A percentile compares a stretch with the other conserved stretches of the same genome.
phyloP scores from a whole-genome alignment of 1,140 invertebrate genomes.

The Glomeris maerens region DNA sequence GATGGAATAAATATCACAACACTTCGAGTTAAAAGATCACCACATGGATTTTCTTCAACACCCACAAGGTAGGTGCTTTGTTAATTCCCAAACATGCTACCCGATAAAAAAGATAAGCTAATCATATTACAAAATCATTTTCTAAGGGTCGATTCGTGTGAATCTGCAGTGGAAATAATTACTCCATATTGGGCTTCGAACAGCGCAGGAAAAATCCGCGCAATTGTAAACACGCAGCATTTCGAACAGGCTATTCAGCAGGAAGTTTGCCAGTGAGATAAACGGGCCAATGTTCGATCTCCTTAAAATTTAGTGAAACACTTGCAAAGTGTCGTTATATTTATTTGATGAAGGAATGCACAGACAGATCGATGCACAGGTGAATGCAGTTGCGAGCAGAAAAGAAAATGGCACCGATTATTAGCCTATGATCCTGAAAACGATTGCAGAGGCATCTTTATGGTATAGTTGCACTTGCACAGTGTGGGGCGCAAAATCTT shows the following conservation, averaged over 20 bases:
- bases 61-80: too few species aligned
- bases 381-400: conserved; percentile 78
- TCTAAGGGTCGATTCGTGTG: conserved; percentile 67
- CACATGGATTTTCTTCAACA: too few species aligned
- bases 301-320: background rate
- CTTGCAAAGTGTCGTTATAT: background rate
- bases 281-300: background rate
- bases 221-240: conserved; percentile 85
- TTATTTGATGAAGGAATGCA: conserved; percentile 47
- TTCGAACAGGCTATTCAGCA: conserved; percentile 90
- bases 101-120: conserved; percentile 2
- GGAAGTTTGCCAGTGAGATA: conserved; percentile 77
- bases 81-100: too few species aligned
- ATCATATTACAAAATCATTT: conserved; percentile 1
- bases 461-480: too few species aligned
- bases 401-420: conserved; percentile 74
- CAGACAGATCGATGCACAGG: conserved; percentile 59
- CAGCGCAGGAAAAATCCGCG: conserved; percentile 72
- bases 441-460: conserved; percentile 85
- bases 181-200: conserved; percentile 89
- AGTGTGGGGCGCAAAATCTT: too few species aligned
- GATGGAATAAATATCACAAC: too few species aligned
- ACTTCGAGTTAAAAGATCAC: too few species aligned
- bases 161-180: conserved; percentile 81
- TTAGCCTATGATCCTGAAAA: conserved; percentile 83